phyloP scores from a whole-genome alignment of 2,888 invertebrate species.

The Galerucella pusilla region DNA sequence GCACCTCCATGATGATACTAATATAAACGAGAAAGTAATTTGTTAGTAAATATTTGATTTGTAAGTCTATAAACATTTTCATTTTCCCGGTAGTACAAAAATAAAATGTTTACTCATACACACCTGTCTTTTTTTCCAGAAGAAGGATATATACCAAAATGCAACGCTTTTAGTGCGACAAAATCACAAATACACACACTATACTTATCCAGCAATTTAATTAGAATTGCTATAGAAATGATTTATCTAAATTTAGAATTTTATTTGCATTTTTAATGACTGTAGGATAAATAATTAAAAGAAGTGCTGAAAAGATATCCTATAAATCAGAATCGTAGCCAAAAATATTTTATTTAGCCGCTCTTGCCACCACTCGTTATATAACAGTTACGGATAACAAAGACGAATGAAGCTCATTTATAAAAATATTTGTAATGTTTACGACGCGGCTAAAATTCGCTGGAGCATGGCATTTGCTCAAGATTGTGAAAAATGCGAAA shows the following conservation, averaged over 20 bases:
- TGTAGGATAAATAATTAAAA: constrained; percentile 46
- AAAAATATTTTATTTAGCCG: neutral
- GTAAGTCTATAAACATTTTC: neutral
- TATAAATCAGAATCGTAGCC: neutral
- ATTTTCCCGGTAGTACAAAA: neutral
- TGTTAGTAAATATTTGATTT: neutral
- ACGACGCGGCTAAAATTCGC: neutral
- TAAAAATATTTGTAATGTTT: neutral
- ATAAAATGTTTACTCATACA: constrained; percentile 4
- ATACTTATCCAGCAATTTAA: constrained; percentile 4
- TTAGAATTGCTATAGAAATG: constrained; percentile 11
- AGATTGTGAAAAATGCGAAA: too few species aligned
- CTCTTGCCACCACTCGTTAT: neutral
- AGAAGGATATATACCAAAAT: neutral
- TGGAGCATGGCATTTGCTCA: too few species aligned
- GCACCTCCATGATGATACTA: neutral
- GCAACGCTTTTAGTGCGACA: neutral
- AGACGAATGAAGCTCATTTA: too few species aligned
- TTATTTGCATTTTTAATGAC: constrained; percentile 46
- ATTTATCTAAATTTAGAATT: constrained; percentile 47
- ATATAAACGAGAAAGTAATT: neutral
- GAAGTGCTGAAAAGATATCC: constrained; percentile 42
- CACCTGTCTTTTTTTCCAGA: constrained; percentile 5
- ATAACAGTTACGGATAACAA: neutral
- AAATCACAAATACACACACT: neutral